These are phyloP conservation scores for Cotesia congregata DNA, from an alignment of 2,888 invertebrate genomes.

Conservation along the genomic window DNA sequence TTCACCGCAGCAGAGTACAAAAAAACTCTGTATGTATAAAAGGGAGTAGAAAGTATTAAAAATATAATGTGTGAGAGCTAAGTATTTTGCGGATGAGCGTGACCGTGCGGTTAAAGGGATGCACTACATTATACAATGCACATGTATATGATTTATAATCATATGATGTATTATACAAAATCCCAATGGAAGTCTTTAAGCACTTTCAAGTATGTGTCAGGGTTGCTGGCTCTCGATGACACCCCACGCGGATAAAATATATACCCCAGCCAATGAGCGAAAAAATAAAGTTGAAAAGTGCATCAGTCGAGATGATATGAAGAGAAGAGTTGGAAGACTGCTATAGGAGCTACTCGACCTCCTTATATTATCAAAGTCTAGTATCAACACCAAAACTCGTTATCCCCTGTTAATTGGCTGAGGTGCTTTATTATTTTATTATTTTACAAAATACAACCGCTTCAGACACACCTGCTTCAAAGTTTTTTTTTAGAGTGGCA, in stretches of 20 bases:
- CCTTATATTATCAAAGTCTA: constrained; percentile 21
- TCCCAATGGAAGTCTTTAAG: constrained; percentile 45
- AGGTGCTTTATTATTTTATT: constrained; percentile 52
- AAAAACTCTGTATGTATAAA: background rate
- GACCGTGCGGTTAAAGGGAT: constrained; percentile 56
- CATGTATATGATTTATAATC: constrained; percentile 38
- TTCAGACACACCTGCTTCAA: background rate
- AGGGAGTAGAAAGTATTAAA: constrained; percentile 12
- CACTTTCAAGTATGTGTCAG: constrained; percentile 63
- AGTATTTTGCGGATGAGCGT: constrained; percentile 27
- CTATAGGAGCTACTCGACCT: constrained; percentile 23
- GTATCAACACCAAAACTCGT: constrained; percentile 48
- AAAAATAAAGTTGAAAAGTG: background rate
- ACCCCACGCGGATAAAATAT: background rate
- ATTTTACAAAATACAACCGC: constrained; percentile 36
- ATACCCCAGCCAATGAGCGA: background rate
- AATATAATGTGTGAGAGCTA: background rate
- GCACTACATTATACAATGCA: constrained; percentile 51
- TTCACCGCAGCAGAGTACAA: constrained; percentile 3
- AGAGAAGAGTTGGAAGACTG: background rate
- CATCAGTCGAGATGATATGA: background rate
- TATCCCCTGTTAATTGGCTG: constrained; percentile 57
- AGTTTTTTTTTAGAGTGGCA: no score
- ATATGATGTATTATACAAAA: constrained; percentile 48
- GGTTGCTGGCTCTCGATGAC: constrained; percentile 57